phyloP scores from a whole-genome alignment of 2,113 vertebrate species.

The human region DNA sequence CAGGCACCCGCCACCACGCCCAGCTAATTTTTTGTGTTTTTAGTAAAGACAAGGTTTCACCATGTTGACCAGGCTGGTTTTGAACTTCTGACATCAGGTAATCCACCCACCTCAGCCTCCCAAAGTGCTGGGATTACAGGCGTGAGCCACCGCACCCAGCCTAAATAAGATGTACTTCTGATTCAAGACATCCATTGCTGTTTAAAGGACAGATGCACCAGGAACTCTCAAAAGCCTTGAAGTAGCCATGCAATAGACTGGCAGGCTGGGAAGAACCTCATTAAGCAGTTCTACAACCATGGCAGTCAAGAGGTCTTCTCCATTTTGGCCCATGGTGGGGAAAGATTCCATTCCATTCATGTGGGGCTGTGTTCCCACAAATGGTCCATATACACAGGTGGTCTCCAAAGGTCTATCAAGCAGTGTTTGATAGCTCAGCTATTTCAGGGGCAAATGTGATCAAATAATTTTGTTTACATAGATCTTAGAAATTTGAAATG shows the following conservation, averaged over 20 bases:
- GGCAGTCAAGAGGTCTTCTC: background rate
- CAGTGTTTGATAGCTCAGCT: background rate
- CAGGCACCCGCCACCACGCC: too few relatives aligned
- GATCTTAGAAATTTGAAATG: conserved; percentile 2
- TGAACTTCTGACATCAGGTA: too few relatives aligned
- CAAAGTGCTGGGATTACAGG: too few relatives aligned
- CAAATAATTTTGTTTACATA: conserved; percentile 1
- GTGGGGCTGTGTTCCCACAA: background rate
- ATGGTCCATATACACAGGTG: background rate
- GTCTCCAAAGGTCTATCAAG: background rate
- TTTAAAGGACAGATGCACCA: background rate
- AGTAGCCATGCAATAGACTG: background rate
- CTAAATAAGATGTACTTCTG: background rate
- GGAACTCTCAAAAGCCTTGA: background rate
- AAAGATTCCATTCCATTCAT: background rate
- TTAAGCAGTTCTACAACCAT: too few relatives aligned
- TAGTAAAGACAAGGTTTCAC: too few relatives aligned
- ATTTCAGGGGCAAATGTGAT: background rate
- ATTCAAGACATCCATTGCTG: background rate
- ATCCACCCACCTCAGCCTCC: too few relatives aligned
- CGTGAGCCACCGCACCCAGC: too few relatives aligned
- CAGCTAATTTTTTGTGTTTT: too few relatives aligned
- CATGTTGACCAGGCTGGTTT: too few relatives aligned
- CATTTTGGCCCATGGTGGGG: background rate
- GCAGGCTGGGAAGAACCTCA: background rate